Evolutionary conservation across 2,888 invertebrate genomes (phyloP).

Genomic region (Celastrina argiolus): DNA sequence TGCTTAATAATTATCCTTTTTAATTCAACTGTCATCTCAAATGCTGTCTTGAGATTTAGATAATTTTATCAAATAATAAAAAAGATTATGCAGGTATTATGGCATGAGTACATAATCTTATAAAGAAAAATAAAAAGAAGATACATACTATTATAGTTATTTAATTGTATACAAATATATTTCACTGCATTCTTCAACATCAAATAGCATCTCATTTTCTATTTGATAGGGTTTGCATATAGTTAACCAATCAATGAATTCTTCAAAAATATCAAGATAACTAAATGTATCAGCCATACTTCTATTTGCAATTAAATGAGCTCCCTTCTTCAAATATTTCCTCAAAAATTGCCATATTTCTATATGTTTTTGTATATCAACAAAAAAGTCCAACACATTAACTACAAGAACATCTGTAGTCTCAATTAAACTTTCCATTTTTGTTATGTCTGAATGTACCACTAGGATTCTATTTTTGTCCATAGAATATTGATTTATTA

Average conservation of each 20-base stretch:
- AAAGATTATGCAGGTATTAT: too few relatives aligned
- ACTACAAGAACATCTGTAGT: constrained; percentile 80
- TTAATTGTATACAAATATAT: constrained; percentile 52
- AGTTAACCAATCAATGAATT: constrained; percentile 68
- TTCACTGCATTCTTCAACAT: constrained; percentile 59
- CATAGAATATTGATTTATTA: constrained; percentile 74
- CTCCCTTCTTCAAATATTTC: constrained; percentile 71
- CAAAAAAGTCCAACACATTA: constrained; percentile 84
- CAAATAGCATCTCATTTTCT: constrained; percentile 66
- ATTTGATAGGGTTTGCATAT: constrained; percentile 59
- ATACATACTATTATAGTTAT: not conserved
- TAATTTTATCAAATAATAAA: too few relatives aligned
- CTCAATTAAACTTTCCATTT: constrained; percentile 71
- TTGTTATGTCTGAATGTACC: constrained; percentile 77
- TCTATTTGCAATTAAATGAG: constrained; percentile 78
- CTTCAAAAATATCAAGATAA: constrained; percentile 65
- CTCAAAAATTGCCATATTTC: constrained; percentile 80
- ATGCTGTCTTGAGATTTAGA: too few relatives aligned
- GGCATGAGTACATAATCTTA: too few relatives aligned
- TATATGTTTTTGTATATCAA: constrained; percentile 75
- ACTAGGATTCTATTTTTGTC: constrained; percentile 71
- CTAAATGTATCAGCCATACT: constrained; percentile 74
- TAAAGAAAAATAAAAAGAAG: not conserved
- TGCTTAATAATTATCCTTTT: too few relatives aligned
- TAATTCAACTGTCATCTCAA: too few relatives aligned